Evolutionary conservation across 2,888 invertebrate species (phyloP), one percentile per base, ranked within the genome.

Genomic region (Oligia fasciuncula): DNA sequence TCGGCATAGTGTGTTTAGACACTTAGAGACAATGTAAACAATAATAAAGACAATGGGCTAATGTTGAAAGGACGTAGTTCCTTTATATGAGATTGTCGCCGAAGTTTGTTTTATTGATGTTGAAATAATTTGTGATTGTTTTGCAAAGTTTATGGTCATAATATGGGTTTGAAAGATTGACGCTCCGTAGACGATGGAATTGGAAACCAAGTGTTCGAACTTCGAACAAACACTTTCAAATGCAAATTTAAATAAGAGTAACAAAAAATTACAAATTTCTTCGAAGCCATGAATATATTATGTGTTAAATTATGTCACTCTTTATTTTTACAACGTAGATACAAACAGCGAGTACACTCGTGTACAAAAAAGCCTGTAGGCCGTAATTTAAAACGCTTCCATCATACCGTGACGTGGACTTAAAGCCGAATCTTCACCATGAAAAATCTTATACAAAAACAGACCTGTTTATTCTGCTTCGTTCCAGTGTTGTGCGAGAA

Each of bases 391-490:
- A 92, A 93, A 91, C 91, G 91, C 90, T 90, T 92, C 91, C 88
- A 90, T 84, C 86, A 81, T 71, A 89, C 86, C 90, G 89, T 89
- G 89, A 89, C 89, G 83, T 83, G 87, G 78, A 82, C 83, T 91
- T 90, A 88, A 91, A 91, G 84, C 88, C 91, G 87, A 94, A 92
- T 88, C 90, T 91, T 90, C 88, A 88, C 88, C 89, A 91, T 92
- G 90, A 91, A 91, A 92, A 90, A 87, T 89, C 87, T 89, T 87
- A 79, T 78, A 91, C 87, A 94, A 93, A 94, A 94, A 93, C 91
- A 91, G 88, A 91, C 93, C 92, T 92, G 94, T 94, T 94, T 94
- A 92, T 92, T 93, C 89, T 90, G 91, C 92, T 93, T 92, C 91
- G 91, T 91, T 93, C 89, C 91, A 92, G 90, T 86, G 91, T 89